These are phyloP conservation scores for Lasaia peninsularis DNA, from an alignment of 1,140 invertebrate genomes.

Conservation along the genomic window DNA sequence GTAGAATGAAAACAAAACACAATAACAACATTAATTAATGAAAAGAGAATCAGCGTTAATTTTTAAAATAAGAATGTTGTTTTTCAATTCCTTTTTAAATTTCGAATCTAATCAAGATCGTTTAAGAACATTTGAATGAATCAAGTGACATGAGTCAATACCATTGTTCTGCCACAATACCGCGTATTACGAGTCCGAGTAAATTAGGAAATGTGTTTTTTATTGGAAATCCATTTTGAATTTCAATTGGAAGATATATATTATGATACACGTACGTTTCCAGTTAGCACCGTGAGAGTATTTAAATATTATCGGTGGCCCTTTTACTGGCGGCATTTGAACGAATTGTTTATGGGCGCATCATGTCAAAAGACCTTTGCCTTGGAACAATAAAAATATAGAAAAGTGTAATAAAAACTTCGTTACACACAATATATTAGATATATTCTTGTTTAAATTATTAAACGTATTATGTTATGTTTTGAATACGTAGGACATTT, in stretches of 20 bases:
- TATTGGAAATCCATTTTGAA: conserved; percentile 66
- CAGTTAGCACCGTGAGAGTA: conserved; percentile 64
- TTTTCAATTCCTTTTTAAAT: conserved; percentile 28
- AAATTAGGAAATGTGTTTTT: conserved; percentile 75
- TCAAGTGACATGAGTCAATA: conserved; percentile 63
- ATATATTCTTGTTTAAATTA: too few species aligned
- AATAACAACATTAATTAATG: too few species aligned
- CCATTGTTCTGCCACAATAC: conserved; percentile 66
- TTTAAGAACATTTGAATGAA: conserved; percentile 61
- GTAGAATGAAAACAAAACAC: too few species aligned
- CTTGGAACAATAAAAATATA: conserved; percentile 23
- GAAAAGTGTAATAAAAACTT: not conserved
- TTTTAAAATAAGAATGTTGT: not conserved
- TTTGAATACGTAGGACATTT: conserved; percentile 19
- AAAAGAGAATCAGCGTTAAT: too few species aligned
- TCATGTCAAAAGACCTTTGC: conserved; percentile 28
- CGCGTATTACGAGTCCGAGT: conserved; percentile 46
- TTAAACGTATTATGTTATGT: too few species aligned
- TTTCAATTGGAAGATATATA: conserved; percentile 57
- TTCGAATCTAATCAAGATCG: conserved; percentile 42
- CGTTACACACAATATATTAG: too few species aligned
- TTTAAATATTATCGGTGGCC: conserved; percentile 47
- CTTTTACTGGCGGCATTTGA: conserved; percentile 29
- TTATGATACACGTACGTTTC: conserved; percentile 65
- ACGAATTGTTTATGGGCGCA: conserved; percentile 30